A percentile compares a stretch with the other conserved stretches of the same genome.
Evolutionary conservation across 2,113 vertebrate species (phyloP).

Genomic region (Cinclus cinclus): DNA sequence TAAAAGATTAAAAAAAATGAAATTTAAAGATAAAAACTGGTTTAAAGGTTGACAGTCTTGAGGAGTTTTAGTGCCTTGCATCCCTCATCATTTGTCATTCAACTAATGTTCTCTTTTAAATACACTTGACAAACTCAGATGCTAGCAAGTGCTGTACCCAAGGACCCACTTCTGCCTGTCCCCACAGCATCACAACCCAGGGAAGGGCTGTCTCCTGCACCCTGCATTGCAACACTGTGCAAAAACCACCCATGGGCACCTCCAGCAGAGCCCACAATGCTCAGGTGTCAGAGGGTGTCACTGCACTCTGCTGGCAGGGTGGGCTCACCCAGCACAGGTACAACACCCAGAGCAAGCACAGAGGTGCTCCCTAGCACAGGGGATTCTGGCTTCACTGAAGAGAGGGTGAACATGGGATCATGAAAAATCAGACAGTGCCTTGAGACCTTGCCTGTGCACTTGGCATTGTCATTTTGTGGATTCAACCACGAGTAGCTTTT

Average conservation of each 20-base stretch:
- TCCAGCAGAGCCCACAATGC: neutral
- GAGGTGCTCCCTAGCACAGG: neutral
- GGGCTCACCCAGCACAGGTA: neutral
- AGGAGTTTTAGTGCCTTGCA: neutral
- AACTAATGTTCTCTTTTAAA: conserved; percentile 3
- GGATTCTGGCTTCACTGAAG: neutral
- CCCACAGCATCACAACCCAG: neutral
- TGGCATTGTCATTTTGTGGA: neutral
- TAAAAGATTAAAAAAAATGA: neutral
- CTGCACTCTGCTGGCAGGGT: neutral
- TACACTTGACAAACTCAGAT: neutral
- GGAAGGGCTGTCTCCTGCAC: neutral
- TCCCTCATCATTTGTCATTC: conserved; percentile 10
- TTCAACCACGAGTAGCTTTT: neutral
- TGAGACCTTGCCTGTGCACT: neutral
- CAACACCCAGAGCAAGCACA: neutral
- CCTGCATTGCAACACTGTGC: neutral
- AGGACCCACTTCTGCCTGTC: neutral
- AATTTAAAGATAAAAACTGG: conserved; percentile 41
- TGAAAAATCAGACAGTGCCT: neutral
- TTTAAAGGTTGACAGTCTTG: neutral
- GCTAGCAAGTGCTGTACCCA: neutral
- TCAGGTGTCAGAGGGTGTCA: neutral
- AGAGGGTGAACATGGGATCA: neutral
- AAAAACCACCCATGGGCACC: neutral